Evolutionary conservation across 2,797 vertebrate genomes (phyloP), one percentile per base, ranked within the genome.

Genomic region (Artibeus lituratus): DNA sequence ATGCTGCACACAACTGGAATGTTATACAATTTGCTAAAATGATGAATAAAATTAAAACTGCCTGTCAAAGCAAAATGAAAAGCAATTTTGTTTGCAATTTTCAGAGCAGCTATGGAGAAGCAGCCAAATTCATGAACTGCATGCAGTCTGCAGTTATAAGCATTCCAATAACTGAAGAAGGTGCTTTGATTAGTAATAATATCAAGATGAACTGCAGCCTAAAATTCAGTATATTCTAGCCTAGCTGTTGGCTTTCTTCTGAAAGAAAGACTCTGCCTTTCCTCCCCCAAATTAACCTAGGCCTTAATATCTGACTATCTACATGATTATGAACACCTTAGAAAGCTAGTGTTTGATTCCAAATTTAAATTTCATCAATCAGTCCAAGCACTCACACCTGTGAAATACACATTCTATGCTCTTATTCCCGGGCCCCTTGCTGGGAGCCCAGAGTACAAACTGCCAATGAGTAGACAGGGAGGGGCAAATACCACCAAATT

Each of bases 31-130:
- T 98, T 97, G 96, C 98, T 98, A 98, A 97, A 98, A 98, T 97
- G 96, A 98, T 98, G 97, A 98, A 98, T 98, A 98, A 98, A 98
- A 98, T 98, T 98, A 98, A 98, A 98, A 98, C 97, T 98, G 94
- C 95, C 97, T 98, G 98, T 98, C 98, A 98, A 97, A 97, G 97
- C 97, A 98, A 98, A 98, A 98, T 98, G 97, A 98, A 98, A 98
- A 98, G 97, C 98, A 98, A 98, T 98, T 98, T 98, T 98, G 97
- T 98, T 98, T 98, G 96, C 96, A 94, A 96, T 98, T 97, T 98
- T 98, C 97, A 95, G 95, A 97, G 84, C 80, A 93, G 96, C 96
- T 95, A 94, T 26, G 94, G 96, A 98, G 97, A 97, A 96, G 88
- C 97, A 98, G 97, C 94, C 98, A 96, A 97, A 98, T 94, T 96